These are phyloP conservation scores for Gymnocephalus cernua DNA, from an alignment of 2,113 vertebrate species.

Conservation along the genomic window DNA sequence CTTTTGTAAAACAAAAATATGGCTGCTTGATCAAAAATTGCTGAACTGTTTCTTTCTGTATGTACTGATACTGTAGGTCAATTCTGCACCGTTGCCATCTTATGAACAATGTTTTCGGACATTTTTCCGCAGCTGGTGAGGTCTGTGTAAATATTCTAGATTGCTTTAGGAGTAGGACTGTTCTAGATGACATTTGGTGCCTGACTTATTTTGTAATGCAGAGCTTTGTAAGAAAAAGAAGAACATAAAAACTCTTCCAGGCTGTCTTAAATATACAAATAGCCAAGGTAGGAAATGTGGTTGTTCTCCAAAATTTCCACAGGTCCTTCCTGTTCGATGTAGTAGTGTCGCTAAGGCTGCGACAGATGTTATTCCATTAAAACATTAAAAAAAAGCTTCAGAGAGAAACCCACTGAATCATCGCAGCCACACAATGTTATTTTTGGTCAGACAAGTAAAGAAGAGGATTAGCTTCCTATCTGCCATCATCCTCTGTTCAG, in stretches of 20 bases:
- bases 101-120: slow-evolving; percentile 34
- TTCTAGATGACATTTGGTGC: slow-evolving; percentile 65
- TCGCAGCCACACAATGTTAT: slow-evolving; percentile 8
- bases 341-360: slow-evolving; percentile 30
- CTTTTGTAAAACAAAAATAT: slow-evolving; percentile 80
- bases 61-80: slow-evolving; percentile 81
- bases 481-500: background rate
- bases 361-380: background rate
- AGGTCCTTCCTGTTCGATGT: slow-evolving; percentile 20
- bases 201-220: slow-evolving; percentile 70
- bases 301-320: slow-evolving; percentile 26
- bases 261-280: slow-evolving; percentile 68
- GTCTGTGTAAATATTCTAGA: slow-evolving; percentile 75
- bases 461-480: background rate
- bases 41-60: slow-evolving; percentile 72
- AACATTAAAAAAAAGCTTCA: background rate
- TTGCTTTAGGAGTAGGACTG: slow-evolving; percentile 72
- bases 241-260: slow-evolving; percentile 29
- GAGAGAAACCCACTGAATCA: background rate
- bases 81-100: slow-evolving; percentile 58
- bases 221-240: slow-evolving; percentile 59
- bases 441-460: slow-evolving; percentile 9
- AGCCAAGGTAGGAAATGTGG: slow-evolving; percentile 40
- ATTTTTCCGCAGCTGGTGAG: slow-evolving; percentile 42
- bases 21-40: slow-evolving; percentile 78